Conservation (phyloP, 2,888 invertebrate species). For the Andrena dorsata region DNA sequence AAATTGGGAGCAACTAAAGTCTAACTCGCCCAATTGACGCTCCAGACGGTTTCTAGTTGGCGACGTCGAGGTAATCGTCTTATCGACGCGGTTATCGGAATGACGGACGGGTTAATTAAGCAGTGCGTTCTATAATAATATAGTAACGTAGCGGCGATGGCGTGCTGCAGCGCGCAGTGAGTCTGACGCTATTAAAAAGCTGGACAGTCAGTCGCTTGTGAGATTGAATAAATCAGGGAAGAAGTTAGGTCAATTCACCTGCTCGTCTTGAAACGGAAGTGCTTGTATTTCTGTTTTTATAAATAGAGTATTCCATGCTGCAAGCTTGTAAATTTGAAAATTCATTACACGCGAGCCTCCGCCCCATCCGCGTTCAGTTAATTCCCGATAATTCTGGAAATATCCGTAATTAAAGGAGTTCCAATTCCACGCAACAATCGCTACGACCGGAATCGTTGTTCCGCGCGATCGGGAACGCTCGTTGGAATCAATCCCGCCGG, state of each 20-base stretch:
- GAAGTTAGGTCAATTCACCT: slow-evolving; percentile 19
- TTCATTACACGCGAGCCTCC: background rate
- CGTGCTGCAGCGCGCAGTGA: background rate
- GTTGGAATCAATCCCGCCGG: slow-evolving; percentile 54
- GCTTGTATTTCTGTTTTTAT: too few species aligned
- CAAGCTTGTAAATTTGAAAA: too few species aligned
- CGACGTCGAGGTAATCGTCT: slow-evolving; percentile 48
- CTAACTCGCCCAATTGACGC: slow-evolving; percentile 48
- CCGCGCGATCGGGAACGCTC: slow-evolving; percentile 43
- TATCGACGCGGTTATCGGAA: slow-evolving; percentile 66
- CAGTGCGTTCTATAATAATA: slow-evolving; percentile 26
- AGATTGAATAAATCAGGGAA: background rate
- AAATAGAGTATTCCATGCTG: too few species aligned
- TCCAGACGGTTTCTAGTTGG: slow-evolving; percentile 62
- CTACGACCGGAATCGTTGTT: slow-evolving; percentile 6
- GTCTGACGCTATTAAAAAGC: slow-evolving; percentile 17
- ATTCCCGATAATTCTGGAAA: slow-evolving; percentile 35
- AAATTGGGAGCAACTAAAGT: slow-evolving; percentile 50
- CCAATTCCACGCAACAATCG: slow-evolving; percentile 32
- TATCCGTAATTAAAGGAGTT: slow-evolving; percentile 44
- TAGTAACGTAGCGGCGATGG: slow-evolving; percentile 28
- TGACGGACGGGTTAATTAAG: slow-evolving; percentile 67
- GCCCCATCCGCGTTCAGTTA: background rate
- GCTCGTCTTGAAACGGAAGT: too few species aligned
- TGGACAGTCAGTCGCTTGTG: background rate